A percentile compares a stretch with the other conserved stretches of the same genome.
These are phyloP conservation scores for Terebella lapidaria DNA, from an alignment of 2,888 invertebrate species.

Conservation along the genomic window DNA sequence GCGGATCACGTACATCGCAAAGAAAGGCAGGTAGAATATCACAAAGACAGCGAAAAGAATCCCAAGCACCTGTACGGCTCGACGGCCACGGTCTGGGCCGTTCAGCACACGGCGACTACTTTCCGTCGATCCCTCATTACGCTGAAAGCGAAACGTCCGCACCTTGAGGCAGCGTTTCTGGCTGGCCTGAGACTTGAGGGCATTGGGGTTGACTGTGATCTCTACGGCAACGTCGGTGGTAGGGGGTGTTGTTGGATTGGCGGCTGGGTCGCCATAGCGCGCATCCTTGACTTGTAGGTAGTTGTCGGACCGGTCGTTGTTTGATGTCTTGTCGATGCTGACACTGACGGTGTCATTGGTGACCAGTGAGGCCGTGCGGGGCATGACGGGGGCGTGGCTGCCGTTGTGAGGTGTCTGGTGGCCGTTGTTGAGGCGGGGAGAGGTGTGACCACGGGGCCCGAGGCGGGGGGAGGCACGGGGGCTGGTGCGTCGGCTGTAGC, in stretches of 20 bases:
- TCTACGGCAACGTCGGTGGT: background rate
- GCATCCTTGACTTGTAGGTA: constrained; percentile 10
- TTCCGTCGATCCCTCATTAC: background rate
- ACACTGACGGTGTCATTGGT: background rate
- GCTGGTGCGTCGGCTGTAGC: background rate
- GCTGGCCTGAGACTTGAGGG: background rate
- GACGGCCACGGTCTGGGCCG: constrained; percentile 22
- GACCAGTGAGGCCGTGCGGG: background rate
- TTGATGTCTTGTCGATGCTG: background rate
- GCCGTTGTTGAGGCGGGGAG: background rate
- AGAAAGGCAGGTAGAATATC: constrained; percentile 32
- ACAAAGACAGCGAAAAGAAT: constrained; percentile 32
- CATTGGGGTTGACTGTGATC: background rate
- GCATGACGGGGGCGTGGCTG: too few relatives aligned
- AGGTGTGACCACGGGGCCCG: background rate
- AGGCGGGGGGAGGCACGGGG: background rate
- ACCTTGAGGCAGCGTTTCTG: constrained; percentile 1
- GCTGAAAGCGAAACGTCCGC: constrained; percentile 6
- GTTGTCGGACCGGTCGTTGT: constrained; percentile 6
- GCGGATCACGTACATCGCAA: constrained; percentile 27
- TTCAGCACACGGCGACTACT: background rate
- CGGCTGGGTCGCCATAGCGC: background rate
- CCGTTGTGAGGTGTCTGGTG: background rate
- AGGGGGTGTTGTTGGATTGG: background rate
- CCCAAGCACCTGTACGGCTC: constrained; percentile 32